A percentile compares a stretch with the other conserved stretches of the same genome.
phyloP scores from a whole-genome alignment of 2,888 invertebrate species.

The Hirtodrosophila trivittata region DNA sequence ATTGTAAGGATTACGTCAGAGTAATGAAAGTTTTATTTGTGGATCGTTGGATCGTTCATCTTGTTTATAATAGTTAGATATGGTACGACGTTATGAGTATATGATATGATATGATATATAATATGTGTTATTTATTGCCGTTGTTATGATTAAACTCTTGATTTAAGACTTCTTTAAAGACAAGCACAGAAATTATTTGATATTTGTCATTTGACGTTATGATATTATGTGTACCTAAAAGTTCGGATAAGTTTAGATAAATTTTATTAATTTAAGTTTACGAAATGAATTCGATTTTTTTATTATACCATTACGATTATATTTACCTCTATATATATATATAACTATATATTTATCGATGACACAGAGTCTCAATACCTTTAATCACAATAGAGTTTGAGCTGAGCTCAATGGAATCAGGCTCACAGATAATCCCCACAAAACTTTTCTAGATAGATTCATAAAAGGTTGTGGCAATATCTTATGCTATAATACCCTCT shows the following conservation, averaged over 20 bases:
- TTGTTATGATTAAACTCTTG: conserved; percentile 51
- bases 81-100: conserved; percentile 10
- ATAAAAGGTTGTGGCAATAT: conserved; percentile 43
- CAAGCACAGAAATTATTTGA: conserved; percentile 15
- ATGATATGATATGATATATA: neutral
- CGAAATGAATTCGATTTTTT: conserved; percentile 35
- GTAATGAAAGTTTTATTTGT: conserved; percentile 38
- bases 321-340: neutral
- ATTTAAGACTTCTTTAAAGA: conserved; percentile 41
- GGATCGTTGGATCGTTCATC: conserved; percentile 32
- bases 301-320: conserved; percentile 15
- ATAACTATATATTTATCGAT: too few relatives aligned
- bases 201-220: conserved; percentile 61
- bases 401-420: conserved; percentile 1
- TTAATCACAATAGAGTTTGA: conserved; percentile 5
- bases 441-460: conserved; percentile 10
- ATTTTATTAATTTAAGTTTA: conserved; percentile 52
- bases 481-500: conserved; percentile 1
- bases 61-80: conserved; percentile 26
- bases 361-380: neutral
- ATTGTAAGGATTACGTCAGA: conserved; percentile 19
- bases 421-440: conserved; percentile 32
- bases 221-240: conserved; percentile 54
- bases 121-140: conserved; percentile 56
- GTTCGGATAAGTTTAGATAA: conserved; percentile 47